These are phyloP conservation scores for Drosophila mayri DNA, from an alignment of 1,140 invertebrate species.

Conservation along the genomic window DNA sequence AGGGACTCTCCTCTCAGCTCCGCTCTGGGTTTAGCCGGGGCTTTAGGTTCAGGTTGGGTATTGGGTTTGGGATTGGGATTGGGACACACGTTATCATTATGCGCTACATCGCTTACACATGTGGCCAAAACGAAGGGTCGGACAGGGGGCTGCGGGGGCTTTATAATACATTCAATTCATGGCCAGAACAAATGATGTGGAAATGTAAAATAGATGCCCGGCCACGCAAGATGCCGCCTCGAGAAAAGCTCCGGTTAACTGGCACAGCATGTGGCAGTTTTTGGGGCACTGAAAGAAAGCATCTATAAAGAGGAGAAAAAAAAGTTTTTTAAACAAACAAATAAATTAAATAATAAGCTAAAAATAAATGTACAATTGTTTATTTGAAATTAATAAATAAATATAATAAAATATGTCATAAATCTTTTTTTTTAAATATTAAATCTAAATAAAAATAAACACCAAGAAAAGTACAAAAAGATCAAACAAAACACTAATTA, in stretches of 20 bases:
- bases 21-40: neutral
- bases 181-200: conserved; percentile 83
- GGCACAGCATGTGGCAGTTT: conserved; percentile 54
- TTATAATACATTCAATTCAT: conserved; percentile 83
- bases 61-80: conserved; percentile 42
- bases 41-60: conserved; percentile 22
- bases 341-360: rapidly evolving
- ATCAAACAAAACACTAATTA: conserved; percentile 1
- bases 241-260: conserved; percentile 34
- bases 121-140: conserved; percentile 30
- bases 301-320: neutral
- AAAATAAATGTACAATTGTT: neutral
- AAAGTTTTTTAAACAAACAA: neutral
- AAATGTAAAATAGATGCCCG: conserved; percentile 82
- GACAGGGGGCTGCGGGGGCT: conserved; percentile 20
- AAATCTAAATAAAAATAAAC: neutral
- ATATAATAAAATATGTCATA: no score
- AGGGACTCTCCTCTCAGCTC: conserved; percentile 24
- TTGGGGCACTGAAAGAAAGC: conserved; percentile 9
- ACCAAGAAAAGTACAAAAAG: neutral
- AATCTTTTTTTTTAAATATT: neutral
- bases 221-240: conserved; percentile 46
- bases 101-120: conserved; percentile 77
- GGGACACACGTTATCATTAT: conserved; percentile 74
- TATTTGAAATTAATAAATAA: neutral